Conservation (phyloP, 2,797 vertebrate species). For the Acipenser ruthenus region DNA sequence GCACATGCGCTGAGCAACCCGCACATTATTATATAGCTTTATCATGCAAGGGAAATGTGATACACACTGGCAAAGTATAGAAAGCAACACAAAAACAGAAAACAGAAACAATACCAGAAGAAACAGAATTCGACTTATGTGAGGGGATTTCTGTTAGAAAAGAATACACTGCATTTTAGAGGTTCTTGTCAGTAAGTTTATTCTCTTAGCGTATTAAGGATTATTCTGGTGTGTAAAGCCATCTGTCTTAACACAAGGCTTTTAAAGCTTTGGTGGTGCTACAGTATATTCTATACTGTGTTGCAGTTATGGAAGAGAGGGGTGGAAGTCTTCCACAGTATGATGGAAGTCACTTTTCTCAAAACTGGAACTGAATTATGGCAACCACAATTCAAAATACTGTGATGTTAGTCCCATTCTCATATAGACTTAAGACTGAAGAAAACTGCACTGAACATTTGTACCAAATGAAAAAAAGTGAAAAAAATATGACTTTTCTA, state of each 20-base stretch:
- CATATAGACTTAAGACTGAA: background rate
- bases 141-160: background rate
- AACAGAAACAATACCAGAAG: constrained; percentile 5
- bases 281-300: too few relatives aligned
- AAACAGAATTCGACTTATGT: background rate
- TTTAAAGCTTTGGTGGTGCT: too few relatives aligned
- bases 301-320: background rate
- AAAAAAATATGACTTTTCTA: background rate
- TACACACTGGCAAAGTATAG: constrained; percentile 16
- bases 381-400: too few relatives aligned
- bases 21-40: constrained; percentile 14
- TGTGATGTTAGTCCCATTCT: background rate
- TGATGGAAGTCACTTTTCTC: background rate
- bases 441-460: background rate
- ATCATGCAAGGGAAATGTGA: constrained; percentile 31
- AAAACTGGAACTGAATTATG: background rate
- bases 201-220: background rate
- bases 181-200: background rate
- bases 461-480: background rate
- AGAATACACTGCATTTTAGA: background rate
- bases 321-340: background rate
- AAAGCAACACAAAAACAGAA: constrained; percentile 23
- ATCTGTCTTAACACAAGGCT: too few relatives aligned
- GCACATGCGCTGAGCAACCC: constrained; percentile 28
- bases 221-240: too few relatives aligned